Percentiles rank a stretch among this genome's conserved stretches.
phyloP scores from a whole-genome alignment of 2,888 invertebrate genomes.

The Platycheirus albimanus region DNA sequence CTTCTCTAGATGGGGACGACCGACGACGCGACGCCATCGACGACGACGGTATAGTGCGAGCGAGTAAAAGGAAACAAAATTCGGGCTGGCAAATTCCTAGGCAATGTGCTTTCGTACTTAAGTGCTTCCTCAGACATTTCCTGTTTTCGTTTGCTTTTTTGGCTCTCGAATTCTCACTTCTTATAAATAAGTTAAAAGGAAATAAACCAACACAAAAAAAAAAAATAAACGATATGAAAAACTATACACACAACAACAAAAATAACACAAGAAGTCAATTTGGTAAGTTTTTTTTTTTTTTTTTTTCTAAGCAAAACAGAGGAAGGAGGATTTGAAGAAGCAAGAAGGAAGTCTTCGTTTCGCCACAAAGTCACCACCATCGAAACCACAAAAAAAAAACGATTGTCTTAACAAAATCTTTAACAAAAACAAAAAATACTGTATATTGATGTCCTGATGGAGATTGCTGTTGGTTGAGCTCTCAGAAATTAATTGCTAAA shows the following conservation, averaged over 20 bases:
- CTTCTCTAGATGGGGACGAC: no score
- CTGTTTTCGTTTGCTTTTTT: constrained; percentile 53
- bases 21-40: no score
- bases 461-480: no score
- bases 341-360: no score
- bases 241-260: constrained; percentile 40
- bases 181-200: constrained; percentile 66
- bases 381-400: no score
- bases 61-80: constrained; percentile 38
- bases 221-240: no score
- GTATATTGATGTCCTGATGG: no score
- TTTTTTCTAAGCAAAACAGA: background rate
- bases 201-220: constrained; percentile 53
- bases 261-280: constrained; percentile 68
- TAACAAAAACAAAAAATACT: no score
- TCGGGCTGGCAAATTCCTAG: constrained; percentile 61
- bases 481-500: background rate
- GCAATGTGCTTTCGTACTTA: constrained; percentile 64
- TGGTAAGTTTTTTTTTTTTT: constrained; percentile 47
- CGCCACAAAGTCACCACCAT: no score
- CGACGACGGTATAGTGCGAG: constrained; percentile 1
- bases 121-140: constrained; percentile 72
- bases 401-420: no score
- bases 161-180: constrained; percentile 44
- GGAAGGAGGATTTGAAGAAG: background rate